Percentiles rank a stretch among this genome's conserved stretches.
phyloP scores from a whole-genome alignment of 2,888 invertebrate genomes.

The Cataglyphis altisquamis region DNA sequence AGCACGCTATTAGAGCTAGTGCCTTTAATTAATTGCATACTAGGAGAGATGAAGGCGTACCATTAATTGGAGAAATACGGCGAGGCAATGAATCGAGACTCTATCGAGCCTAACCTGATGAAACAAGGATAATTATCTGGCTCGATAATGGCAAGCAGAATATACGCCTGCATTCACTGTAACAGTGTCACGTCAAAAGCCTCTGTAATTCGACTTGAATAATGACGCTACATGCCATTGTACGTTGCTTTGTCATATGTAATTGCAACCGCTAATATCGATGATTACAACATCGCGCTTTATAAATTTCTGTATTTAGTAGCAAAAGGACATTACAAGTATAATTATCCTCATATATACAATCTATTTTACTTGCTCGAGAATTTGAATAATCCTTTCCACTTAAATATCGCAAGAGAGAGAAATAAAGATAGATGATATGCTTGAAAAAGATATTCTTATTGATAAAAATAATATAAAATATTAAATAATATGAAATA shows the following conservation, averaged over 20 bases:
- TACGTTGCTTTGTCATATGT: conserved; percentile 36
- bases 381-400: neutral
- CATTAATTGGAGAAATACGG: conserved; percentile 60
- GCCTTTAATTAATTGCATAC: conserved; percentile 41
- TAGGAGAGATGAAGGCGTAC: conserved; percentile 13
- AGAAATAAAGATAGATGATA: neutral
- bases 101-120: conserved; percentile 52
- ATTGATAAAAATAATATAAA: neutral
- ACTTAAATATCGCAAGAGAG: neutral
- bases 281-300: conserved; percentile 28
- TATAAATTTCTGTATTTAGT: neutral
- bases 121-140: conserved; percentile 65
- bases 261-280: conserved; percentile 42
- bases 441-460: neutral
- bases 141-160: conserved; percentile 60
- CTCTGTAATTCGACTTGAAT: conserved; percentile 58
- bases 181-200: conserved; percentile 63
- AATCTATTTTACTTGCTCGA: neutral
- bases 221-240: conserved; percentile 58
- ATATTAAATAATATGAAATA: neutral
- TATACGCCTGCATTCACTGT: conserved; percentile 43
- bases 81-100: conserved; percentile 34
- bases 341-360: neutral
- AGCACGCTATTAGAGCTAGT: conserved; percentile 24
- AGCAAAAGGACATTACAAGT: neutral